Conservation (phyloP, 1,140 invertebrate species). For the Mycetomoellerius zeteki region DNA sequence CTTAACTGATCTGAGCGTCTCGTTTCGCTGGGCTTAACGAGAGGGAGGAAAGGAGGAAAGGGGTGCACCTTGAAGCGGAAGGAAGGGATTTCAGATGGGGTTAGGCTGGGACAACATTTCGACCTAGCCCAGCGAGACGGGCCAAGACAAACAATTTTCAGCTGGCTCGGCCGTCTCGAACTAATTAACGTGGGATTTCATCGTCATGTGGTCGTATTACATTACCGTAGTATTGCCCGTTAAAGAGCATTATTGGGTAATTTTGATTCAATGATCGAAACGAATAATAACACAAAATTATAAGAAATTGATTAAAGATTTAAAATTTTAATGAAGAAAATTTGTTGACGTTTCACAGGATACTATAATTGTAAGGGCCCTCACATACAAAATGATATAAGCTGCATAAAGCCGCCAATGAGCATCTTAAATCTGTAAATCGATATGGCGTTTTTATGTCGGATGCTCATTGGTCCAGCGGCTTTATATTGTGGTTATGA, state of each 20-base stretch:
- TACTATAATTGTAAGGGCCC: no score
- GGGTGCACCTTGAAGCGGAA: slow-evolving; percentile 30
- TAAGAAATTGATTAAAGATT: not conserved
- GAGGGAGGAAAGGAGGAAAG: not conserved
- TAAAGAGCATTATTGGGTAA: slow-evolving; percentile 4
- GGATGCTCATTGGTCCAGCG: no score
- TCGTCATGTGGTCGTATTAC: slow-evolving; percentile 59
- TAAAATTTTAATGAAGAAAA: not conserved
- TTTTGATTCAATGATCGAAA: not conserved
- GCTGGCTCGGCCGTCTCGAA: slow-evolving; percentile 78
- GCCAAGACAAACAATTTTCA: slow-evolving; percentile 82
- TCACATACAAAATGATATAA: no score
- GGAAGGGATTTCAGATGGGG: slow-evolving; percentile 28
- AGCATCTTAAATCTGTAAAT: no score
- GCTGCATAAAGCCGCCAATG: no score
- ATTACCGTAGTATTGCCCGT: slow-evolving; percentile 37
- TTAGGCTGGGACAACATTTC: slow-evolving; percentile 57
- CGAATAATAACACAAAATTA: not conserved
- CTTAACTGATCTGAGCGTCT: slow-evolving; percentile 21
- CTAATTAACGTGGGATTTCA: slow-evolving; percentile 83
- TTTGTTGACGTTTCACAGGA: not conserved
- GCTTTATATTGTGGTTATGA: no score
- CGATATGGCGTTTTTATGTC: no score
- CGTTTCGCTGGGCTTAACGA: slow-evolving; percentile 31
- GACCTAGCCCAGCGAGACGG: slow-evolving; percentile 68